Base-by-base conservation (phyloP, 2,113 vertebrate genomes). In the Hyperoodon ampullatus region DNA sequence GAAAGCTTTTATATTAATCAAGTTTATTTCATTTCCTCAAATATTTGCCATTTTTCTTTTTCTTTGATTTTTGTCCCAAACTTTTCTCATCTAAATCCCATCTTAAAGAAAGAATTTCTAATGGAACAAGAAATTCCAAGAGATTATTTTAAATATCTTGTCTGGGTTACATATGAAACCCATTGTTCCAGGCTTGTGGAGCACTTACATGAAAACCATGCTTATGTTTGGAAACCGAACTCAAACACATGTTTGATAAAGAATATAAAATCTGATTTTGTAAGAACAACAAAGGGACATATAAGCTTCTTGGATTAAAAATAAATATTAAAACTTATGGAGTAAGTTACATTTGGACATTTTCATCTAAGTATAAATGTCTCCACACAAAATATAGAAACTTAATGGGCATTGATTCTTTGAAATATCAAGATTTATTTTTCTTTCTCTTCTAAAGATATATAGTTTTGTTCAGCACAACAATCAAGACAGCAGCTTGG, bases 61-160 rank as follows among this genome's bases (percentile, higher is more conserved):
- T 63, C 74, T 93, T 96, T 88, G 58, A 66, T 61, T 58, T 70
- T 74, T 82, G 35, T 82, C 42, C 28, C 15, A 44, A 84, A 90
- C 33, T 35, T 61, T 58, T 89, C 63, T 72, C 11, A 95, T 71
- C 13, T 58, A 96, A 92, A 95, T 93, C 58, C 1, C 11, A 70
- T 70, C 63, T 97, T 53, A 96, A 63, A 88, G 14, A 33, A 96
- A 60, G 60, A 92, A 44, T 35, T 87, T 93, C 50, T 92, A 44
- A 92, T 80, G 93, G 94, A 90, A 30, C 33, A 93, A 94, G 95
- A 86, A 97, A 92, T 94, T 97, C 55, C n/a, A 96, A 93, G 85
- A 65, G 24, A 87, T 98, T 96, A 92, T 90, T 98, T 97, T 97
- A 97, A 98, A 74, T 75, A 95, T 94, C 33, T 93, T 83, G 24